phyloP scores from a whole-genome alignment of 2,888 invertebrate genomes.

The Pollenia labialis region DNA sequence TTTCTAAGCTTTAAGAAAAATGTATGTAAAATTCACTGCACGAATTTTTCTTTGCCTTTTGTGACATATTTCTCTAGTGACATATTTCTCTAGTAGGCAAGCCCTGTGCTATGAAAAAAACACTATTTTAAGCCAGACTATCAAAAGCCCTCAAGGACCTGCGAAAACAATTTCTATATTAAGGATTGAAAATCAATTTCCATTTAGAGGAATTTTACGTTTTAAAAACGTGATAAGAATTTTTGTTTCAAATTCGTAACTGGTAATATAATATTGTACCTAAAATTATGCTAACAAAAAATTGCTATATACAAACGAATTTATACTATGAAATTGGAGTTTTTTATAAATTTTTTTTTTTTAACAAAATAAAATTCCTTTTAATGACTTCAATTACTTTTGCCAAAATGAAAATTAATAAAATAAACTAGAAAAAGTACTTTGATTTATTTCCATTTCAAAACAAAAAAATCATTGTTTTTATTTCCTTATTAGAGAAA shows the following conservation, averaged over 20 bases:
- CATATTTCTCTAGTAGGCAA: too few species aligned
- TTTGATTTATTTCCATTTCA: conserved; percentile 63
- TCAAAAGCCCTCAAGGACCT: too few species aligned
- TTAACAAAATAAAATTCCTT: conserved; percentile 31
- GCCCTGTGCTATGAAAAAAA: too few species aligned
- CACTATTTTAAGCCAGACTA: too few species aligned
- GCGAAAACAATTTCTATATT: not conserved
- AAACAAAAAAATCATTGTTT: not conserved
- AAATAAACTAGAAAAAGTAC: conserved; percentile 21
- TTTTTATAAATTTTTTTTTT: not conserved
- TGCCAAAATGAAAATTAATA: conserved; percentile 23
- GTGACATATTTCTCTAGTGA: too few species aligned
- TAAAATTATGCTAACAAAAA: conserved; percentile 6
- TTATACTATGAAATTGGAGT: too few species aligned
- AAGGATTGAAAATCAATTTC: conserved; percentile 32
- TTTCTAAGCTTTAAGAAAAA: too few species aligned
- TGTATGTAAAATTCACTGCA: too few species aligned
- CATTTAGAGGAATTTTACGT: not conserved
- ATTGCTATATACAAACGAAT: not conserved
- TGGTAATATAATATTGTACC: not conserved
- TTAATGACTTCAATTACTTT: conserved; percentile 63
- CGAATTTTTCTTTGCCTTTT: too few species aligned
- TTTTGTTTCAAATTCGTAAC: not conserved
- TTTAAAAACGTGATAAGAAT: conserved; percentile 40
- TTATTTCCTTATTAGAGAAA: not conserved